A percentile compares a stretch with the other conserved stretches of the same genome.
Evolutionary conservation across 2,113 vertebrate genomes (phyloP).

Genomic region (Albula goreensis): DNA sequence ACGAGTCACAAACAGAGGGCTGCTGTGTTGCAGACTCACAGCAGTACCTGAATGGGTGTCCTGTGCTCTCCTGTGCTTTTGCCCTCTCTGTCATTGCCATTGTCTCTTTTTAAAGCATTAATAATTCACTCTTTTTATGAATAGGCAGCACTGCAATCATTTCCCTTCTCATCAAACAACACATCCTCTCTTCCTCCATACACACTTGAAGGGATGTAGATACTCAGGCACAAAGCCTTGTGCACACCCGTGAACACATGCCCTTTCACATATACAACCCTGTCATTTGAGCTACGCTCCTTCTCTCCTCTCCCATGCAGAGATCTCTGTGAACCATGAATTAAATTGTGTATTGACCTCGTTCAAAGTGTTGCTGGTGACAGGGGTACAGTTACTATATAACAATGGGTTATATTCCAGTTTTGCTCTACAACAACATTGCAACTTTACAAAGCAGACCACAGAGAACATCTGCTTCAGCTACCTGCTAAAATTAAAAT

Average conservation of each 20-base stretch:
- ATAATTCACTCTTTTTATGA: not conserved
- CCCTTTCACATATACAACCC: not conserved
- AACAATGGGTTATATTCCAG: not conserved
- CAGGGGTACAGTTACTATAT: not conserved
- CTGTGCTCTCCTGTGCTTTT: constrained; percentile 7
- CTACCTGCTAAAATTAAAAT: not conserved
- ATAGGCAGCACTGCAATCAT: not conserved
- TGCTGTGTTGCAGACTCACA: constrained; percentile 53
- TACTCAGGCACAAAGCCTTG: not conserved
- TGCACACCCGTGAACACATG: not conserved
- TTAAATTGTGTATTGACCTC: constrained; percentile 18
- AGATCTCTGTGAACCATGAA: constrained; percentile 8
- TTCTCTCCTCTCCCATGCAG: constrained; percentile 3
- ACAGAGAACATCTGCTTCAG: not conserved
- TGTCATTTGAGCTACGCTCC: not conserved
- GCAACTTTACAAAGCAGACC: not conserved
- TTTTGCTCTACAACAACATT: not conserved
- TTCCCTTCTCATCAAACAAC: not conserved
- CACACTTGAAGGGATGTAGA: not conserved
- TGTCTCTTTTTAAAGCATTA: not conserved
- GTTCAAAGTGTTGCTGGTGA: constrained; percentile 8
- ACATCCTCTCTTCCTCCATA: not conserved
- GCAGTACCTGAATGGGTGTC: constrained; percentile 28
- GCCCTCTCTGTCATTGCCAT: not conserved
- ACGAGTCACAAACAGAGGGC: constrained; percentile 61